These are phyloP conservation scores for Siniperca chuatsi DNA, from an alignment of 2,113 vertebrate genomes.

Conservation along the genomic window DNA sequence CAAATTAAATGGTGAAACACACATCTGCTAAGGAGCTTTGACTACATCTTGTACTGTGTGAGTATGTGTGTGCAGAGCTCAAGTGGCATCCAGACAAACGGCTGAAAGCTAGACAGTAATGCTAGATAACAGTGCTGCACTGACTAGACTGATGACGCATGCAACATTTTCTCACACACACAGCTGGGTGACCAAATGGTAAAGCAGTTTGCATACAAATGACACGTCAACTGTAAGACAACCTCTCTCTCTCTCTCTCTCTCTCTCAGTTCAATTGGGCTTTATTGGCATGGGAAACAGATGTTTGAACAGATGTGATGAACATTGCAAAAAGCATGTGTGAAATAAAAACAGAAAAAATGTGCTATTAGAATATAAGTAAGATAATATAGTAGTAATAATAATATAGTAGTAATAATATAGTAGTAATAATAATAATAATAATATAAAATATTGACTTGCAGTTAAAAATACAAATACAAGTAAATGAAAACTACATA, in stretches of 20 bases:
- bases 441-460: no score
- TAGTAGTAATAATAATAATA: no score
- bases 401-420: no score
- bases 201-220: background rate
- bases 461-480: no score
- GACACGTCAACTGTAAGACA: background rate
- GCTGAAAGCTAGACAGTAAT: constrained; percentile 15
- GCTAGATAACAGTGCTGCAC: background rate
- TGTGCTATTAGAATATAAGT: no score
- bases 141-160: constrained; percentile 6
- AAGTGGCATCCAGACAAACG: background rate
- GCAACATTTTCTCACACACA: background rate
- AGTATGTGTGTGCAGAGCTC: background rate
- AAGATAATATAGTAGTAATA: no score
- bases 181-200: background rate
- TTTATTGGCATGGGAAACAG: no score
- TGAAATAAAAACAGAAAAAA: no score
- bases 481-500: no score
- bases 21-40: constrained; percentile 3
- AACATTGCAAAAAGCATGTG: no score
- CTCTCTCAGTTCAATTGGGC: no score
- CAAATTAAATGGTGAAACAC: constrained; percentile 4
- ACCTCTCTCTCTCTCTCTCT: background rate
- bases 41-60: background rate
- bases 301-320: no score